A percentile compares a stretch with the other conserved stretches of the same genome.
Evolutionary conservation across 2,113 vertebrate species (phyloP).

Genomic region (Saccopteryx leptura): DNA sequence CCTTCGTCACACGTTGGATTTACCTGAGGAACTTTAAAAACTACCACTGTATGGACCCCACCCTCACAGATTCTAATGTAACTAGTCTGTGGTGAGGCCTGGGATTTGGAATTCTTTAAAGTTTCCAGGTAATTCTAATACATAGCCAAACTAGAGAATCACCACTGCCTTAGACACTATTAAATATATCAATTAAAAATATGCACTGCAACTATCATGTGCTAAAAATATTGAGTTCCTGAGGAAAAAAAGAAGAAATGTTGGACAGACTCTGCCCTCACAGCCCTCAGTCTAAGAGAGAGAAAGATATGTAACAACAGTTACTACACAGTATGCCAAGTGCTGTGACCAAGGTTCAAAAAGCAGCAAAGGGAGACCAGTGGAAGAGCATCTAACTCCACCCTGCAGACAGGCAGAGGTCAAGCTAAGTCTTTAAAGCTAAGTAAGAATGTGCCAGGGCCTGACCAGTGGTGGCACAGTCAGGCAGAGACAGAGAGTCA

Average conservation of each 20-base stretch:
- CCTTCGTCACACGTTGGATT: background rate
- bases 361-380: background rate
- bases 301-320: background rate
- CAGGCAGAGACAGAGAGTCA: too few species aligned
- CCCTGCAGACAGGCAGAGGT: background rate
- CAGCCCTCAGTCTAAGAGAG: background rate
- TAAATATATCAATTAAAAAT: constrained; percentile 23
- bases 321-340: background rate
- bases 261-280: background rate
- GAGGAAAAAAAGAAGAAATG: background rate
- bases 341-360: background rate
- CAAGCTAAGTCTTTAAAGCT: background rate
- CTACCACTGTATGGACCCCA: background rate
- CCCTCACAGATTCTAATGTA: background rate
- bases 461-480: too few species aligned
- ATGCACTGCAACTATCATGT: background rate
- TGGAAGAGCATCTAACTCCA: background rate
- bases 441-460: background rate
- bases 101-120: background rate
- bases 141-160: background rate
- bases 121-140: background rate
- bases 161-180: background rate
- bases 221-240: constrained; percentile 44
- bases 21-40: constrained; percentile 44
- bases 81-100: too few species aligned